Percentiles rank a stretch among this genome's conserved stretches.
Evolutionary conservation across 2,888 invertebrate species (phyloP).

Genomic region (Macrophya annulata): DNA sequence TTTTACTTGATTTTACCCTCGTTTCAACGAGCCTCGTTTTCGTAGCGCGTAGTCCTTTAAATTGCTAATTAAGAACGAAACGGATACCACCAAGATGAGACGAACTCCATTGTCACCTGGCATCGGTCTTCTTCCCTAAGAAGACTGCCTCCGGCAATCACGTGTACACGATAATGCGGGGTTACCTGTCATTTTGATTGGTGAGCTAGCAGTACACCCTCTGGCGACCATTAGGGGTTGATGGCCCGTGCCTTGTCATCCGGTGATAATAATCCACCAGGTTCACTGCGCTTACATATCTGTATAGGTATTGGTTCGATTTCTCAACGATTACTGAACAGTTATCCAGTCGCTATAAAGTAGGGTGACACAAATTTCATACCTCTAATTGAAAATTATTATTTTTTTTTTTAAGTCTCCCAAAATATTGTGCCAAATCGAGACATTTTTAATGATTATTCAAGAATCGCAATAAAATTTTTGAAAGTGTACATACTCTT

Average conservation of each 20-base stretch:
- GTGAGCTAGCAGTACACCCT: conserved; percentile 30
- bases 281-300: not conserved
- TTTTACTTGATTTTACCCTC: not conserved
- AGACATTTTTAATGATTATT: too few species aligned
- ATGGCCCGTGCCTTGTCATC: conserved; percentile 34
- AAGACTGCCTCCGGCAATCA: conserved; percentile 36
- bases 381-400: too few species aligned
- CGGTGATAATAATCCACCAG: conserved; percentile 34
- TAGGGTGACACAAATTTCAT: too few species aligned
- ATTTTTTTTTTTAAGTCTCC: too few species aligned
- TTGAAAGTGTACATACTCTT: too few species aligned
- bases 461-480: too few species aligned
- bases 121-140: not conserved
- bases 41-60: not conserved
- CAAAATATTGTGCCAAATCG: too few species aligned
- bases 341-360: not conserved
- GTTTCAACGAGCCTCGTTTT: not conserved
- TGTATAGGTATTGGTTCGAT: conserved; percentile 12
- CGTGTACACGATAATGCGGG: conserved; percentile 21
- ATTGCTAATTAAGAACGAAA: conserved; percentile 36
- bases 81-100: conserved; percentile 32
- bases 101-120: conserved; percentile 18
- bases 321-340: not conserved
- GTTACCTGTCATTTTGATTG: conserved; percentile 42
- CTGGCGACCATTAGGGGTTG: conserved; percentile 8